Evolutionary conservation across 2,888 invertebrate genomes (phyloP).

Genomic region (Philhelius pedissequus): DNA sequence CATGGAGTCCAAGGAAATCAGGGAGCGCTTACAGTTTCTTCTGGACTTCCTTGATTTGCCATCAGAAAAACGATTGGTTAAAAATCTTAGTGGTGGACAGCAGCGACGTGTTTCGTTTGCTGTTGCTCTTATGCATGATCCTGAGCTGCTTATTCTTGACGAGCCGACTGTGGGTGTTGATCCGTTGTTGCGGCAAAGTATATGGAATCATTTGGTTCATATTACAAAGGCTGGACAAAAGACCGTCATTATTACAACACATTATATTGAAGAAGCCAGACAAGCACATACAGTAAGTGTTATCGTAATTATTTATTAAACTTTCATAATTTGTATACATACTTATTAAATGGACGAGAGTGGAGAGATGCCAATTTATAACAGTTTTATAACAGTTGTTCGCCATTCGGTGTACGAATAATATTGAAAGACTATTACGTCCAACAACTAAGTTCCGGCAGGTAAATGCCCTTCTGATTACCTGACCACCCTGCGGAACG

Average conservation of each 20-base stretch:
- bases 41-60: constrained; percentile 95
- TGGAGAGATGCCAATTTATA: no score
- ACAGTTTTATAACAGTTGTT: no score
- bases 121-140: constrained; percentile 95
- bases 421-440: no score
- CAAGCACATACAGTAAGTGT: constrained; percentile 92
- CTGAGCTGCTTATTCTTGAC: constrained; percentile 93
- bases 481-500: no score
- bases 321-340: no score
- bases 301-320: not conserved
- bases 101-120: constrained; percentile 95
- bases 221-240: constrained; percentile 94
- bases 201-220: constrained; percentile 95
- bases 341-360: no score
- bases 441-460: no score
- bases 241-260: constrained; percentile 94
- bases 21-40: constrained; percentile 89
- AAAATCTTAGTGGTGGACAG: constrained; percentile 93
- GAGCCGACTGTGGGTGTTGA: constrained; percentile 97
- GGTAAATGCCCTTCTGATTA: no score
- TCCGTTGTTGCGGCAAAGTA: constrained; percentile 92
- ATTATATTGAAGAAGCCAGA: constrained; percentile 97
- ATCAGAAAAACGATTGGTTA: constrained; percentile 88
- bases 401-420: no score
- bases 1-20: constrained; percentile 90